Evolutionary conservation across 2,888 invertebrate genomes (phyloP), one percentile per base, ranked within the genome.

Genomic region (Lycaena phlaeas): DNA sequence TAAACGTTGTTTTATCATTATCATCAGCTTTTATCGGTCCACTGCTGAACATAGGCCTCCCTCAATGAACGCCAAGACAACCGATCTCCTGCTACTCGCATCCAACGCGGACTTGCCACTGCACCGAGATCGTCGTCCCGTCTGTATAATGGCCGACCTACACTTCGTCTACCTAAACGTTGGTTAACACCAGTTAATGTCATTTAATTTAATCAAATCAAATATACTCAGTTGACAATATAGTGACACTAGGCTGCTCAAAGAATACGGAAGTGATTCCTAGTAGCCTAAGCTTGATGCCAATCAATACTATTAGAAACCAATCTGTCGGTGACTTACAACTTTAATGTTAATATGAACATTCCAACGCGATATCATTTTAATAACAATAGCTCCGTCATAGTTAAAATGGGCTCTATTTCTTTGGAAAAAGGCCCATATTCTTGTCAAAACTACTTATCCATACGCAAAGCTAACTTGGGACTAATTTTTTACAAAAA

Each of bases 311-410:
- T 40, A 51, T 46, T 45, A 47, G 45, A 41, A 45, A 49, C 41
- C 46, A 42, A 50, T 53, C 49, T 48, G 43, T 50, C 49, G 45
- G 12, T 48, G 43, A 46, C 40, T 44, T 42, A 41, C 44, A 42
- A 46, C 43, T 47, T 26, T 46, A 50, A 53, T 54, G 51, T 41
- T 49, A 51, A 51, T 47, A 36, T 28, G 7, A 12, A 9, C 36
- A 41, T 50, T 50, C 48, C 44, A 40, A 41, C 38, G 28, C 18
- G 38, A 44, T 44, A 30, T 43, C 27, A 44, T 28, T 41, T 10
- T n/a, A 11, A 4, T 12, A 34, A 10, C 10, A 18, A 11, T 3
- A 9, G 6, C 14, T 7, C 22, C 9, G 18, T 12, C 11, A 2
- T 29, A 36, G 14, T 25, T 2, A 4, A 4, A 6, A 4, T 10